phyloP scores from a whole-genome alignment of 2,113 vertebrate genomes.

The Archocentrus centrarchus region DNA sequence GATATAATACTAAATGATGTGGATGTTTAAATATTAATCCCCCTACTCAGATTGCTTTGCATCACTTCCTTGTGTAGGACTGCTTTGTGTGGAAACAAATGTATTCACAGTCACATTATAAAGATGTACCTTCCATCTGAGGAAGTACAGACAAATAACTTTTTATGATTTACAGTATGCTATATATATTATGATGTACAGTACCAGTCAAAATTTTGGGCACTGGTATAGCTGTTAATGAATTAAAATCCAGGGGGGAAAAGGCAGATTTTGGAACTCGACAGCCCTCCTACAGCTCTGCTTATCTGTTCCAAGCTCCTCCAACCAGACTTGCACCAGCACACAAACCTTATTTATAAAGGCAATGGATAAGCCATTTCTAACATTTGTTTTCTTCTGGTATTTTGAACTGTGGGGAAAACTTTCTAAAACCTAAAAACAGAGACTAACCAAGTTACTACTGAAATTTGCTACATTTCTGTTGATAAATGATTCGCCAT shows the following conservation, averaged over 20 bases:
- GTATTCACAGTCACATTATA: neutral
- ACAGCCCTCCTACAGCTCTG: neutral
- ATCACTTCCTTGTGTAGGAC: neutral
- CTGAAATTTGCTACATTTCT: neutral
- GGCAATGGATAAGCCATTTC: neutral
- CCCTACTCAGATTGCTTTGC: neutral
- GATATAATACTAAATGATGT: neutral
- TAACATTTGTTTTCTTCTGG: neutral
- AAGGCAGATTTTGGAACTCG: neutral
- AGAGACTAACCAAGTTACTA: neutral
- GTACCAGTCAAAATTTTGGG: no score
- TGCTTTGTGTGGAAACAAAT: neutral
- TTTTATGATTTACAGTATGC: neutral
- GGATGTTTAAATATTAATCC: neutral
- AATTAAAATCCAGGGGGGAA: accelerated
- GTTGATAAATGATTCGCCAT: neutral
- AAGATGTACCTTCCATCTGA: neutral
- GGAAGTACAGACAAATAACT: neutral
- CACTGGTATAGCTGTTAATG: neutral
- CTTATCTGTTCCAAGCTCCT: no score
- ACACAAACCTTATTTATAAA: neutral
- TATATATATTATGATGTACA: neutral
- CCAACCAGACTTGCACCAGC: neutral
- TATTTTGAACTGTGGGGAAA: neutral
- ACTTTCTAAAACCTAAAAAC: neutral